A percentile compares a stretch with the other conserved stretches of the same genome.
Evolutionary conservation across 92 coral and sea anemone genomes (phyloP).

Genomic region (Zoanthus gigantus): DNA sequence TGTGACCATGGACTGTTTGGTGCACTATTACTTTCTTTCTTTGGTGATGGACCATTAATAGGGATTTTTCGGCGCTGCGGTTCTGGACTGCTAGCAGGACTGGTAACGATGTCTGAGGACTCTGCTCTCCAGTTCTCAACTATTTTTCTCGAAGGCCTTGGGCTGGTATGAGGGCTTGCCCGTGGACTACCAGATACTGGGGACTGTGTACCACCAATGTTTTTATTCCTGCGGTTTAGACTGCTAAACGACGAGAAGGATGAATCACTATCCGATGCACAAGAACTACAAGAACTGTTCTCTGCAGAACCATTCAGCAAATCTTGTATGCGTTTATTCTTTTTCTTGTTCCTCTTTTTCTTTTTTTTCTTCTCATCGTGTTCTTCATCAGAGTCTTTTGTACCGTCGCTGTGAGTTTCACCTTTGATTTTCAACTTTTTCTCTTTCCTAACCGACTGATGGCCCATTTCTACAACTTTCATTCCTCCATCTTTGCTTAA

Average conservation of each 20-base stretch:
- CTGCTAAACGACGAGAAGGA: slow-evolving; percentile 89
- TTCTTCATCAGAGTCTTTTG: slow-evolving; percentile 90
- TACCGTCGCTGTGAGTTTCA: slow-evolving; percentile 79
- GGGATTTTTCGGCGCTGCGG: slow-evolving; percentile 59
- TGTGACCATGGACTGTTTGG: slow-evolving; percentile 97
- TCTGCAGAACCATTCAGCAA: slow-evolving; percentile 81
- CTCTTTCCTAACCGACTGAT: slow-evolving; percentile 76
- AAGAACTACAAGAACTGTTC: slow-evolving; percentile 83
- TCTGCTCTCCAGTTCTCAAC: slow-evolving; percentile 62
- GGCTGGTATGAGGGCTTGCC: slow-evolving; percentile 69
- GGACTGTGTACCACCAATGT: slow-evolving; percentile 65
- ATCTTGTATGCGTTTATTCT: slow-evolving; percentile 82
- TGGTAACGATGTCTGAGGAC: slow-evolving; percentile 10
- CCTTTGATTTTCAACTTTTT: slow-evolving; percentile 77
- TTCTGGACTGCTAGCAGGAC: slow-evolving; percentile 92
- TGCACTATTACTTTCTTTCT: slow-evolving; percentile 86
- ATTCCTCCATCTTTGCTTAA: slow-evolving; percentile 87
- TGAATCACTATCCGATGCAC: slow-evolving; percentile 97
- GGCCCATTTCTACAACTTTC: slow-evolving; percentile 91
- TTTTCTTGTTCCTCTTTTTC: slow-evolving; percentile 82
- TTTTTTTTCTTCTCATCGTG: slow-evolving; percentile 80
- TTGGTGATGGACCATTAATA: slow-evolving; percentile 36
- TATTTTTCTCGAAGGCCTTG: slow-evolving; percentile 42
- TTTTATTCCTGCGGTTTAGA: slow-evolving; percentile 83
- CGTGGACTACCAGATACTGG: slow-evolving; percentile 69